These are phyloP conservation scores for Danaus chrysippus DNA, from an alignment of 2,888 invertebrate species.

Conservation along the genomic window DNA sequence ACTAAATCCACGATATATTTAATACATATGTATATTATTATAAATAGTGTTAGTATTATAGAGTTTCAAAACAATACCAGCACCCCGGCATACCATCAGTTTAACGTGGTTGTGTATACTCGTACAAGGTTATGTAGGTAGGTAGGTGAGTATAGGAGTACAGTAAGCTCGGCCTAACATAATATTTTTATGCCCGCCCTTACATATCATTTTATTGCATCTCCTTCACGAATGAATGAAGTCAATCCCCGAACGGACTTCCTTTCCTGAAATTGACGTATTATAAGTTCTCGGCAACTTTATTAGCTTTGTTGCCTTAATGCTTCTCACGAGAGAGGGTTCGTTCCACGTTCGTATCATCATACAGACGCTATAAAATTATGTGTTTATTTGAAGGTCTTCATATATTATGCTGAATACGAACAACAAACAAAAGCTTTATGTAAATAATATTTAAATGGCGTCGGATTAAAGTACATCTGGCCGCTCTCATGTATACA, in stretches of 20 bases:
- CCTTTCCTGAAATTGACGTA: neutral
- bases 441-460: slow-evolving; percentile 14
- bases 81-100: neutral
- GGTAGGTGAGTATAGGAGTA: neutral
- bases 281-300: neutral
- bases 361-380: neutral
- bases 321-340: neutral
- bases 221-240: slow-evolving; percentile 44
- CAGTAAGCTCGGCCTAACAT: neutral
- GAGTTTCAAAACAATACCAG: neutral
- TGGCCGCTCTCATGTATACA: slow-evolving; percentile 12
- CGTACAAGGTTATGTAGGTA: neutral
- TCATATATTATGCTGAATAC: neutral
- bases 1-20: too few species aligned
- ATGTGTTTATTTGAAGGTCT: neutral
- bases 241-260: slow-evolving; percentile 34
- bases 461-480: slow-evolving; percentile 17
- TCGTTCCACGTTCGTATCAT: neutral
- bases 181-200: slow-evolving; percentile 11
- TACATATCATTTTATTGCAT: slow-evolving; percentile 42
- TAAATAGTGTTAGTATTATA: too few species aligned
- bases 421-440: slow-evolving; percentile 6
- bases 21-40: too few species aligned
- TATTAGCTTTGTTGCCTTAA: neutral
- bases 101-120: neutral